Conservation (phyloP, 2,113 vertebrate species). For the Camelus bactrianus region DNA sequence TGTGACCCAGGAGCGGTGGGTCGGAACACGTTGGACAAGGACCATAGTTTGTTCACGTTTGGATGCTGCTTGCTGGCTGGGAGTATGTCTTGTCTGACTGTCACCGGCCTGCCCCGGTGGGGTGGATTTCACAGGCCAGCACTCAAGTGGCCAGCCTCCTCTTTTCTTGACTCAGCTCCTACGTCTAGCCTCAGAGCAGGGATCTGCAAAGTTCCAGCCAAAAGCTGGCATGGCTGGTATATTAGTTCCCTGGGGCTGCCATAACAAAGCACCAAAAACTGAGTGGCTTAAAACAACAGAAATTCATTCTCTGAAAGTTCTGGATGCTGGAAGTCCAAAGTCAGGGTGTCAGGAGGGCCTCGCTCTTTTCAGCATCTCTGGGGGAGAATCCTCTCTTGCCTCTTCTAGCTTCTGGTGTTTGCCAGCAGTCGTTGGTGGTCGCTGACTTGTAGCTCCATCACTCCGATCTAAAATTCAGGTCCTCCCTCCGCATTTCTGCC, state of each 20-base stretch:
- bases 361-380: no score
- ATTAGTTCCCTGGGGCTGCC: not conserved
- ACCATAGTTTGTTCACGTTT: not conserved
- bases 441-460: not conserved
- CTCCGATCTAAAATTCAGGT: not conserved
- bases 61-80: not conserved
- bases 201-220: not conserved
- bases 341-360: not conserved
- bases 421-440: accelerated
- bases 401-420: no score
- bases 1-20: not conserved
- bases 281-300: not conserved
- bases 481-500: accelerated
- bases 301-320: not conserved
- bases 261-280: not conserved
- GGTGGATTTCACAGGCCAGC: not conserved
- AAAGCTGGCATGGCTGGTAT: not conserved
- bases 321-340: not conserved
- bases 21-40: not conserved
- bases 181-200: not conserved
- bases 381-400: not conserved
- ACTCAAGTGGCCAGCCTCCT: not conserved
- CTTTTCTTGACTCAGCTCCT: not conserved
- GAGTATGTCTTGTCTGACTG: accelerated
- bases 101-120: accelerated